Evolutionary conservation across 2,113 vertebrate genomes (phyloP), one percentile per base, ranked within the genome.

Genomic region (Malurus alboscapulatus): DNA sequence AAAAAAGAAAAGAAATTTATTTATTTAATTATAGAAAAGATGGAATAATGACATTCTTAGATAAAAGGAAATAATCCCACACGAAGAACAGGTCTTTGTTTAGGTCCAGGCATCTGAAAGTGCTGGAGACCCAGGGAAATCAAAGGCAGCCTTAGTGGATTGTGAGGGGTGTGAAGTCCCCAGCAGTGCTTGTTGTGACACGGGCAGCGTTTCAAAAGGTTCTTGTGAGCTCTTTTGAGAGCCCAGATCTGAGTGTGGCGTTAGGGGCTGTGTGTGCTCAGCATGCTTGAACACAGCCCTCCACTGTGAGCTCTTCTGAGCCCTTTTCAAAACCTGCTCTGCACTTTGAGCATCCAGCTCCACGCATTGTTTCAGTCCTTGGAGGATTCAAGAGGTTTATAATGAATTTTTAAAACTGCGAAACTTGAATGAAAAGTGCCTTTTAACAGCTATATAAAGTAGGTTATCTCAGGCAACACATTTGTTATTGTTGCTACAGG

Each of bases 401-500:
- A 94, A 96, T 92, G 94, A 95, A 90, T 94, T 96, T 96, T 96
- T 94, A 1, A 92, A 95, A 92, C 79, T 85, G 58, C 91, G 86
- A 76, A 97, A 84, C 65, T 92, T 96, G 91, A 96, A 83, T 91
- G 91, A 76, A 94, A 91, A 95, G 90, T 88, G 80, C 38, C 82
- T 96, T 95, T 93, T 91, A 87, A 73, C 83, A 88, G 88, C 88
- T 77, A 77, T 51, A 96, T 95, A 95, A 97, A 97, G 89, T 58
- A 95, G 78, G 94, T 94, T 97, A 96, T 97, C 96, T 95, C 89
- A 90, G 84, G 85, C 53, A 91, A 94, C 92, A 95, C 92, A 93
- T 96, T 97, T 97, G 95, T 95, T 97, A 96, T 93, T 96, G 82
- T 96, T 96, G 93, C 96, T 96, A 95, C 91, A 94, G 96, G 92